Percentiles rank a stretch among this genome's conserved stretches.
Conservation (phyloP, 2,113 vertebrate species). For the Brachyhypopomus gauderio region DNA sequence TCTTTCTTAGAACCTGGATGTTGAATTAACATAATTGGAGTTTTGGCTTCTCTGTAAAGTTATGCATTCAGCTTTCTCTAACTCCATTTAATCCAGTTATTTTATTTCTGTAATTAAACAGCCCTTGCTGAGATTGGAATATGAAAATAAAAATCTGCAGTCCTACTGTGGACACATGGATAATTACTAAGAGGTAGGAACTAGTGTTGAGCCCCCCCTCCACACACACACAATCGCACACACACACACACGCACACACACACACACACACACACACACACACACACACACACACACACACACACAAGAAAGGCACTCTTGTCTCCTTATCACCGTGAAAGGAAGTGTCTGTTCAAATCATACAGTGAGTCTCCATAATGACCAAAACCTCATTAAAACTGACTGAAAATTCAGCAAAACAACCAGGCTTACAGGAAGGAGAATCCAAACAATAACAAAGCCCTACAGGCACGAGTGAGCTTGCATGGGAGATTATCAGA, state of each 20-base stretch:
- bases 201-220: conserved; percentile 12
- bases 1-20: too few species aligned
- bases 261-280: conserved; percentile 8
- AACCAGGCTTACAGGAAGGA: not conserved
- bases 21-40: not conserved
- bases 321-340: conserved; percentile 35
- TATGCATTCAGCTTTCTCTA: not conserved
- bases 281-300: not conserved
- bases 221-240: not conserved
- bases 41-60: not conserved
- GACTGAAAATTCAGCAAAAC: not conserved
- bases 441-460: not conserved
- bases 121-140: conserved; percentile 21
- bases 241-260: conserved; percentile 7
- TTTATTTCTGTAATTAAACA: conserved; percentile 36
- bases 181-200: conserved; percentile 35
- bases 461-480: not conserved
- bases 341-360: conserved; percentile 36
- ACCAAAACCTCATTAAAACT: conserved; percentile 47
- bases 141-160: conserved; percentile 16
- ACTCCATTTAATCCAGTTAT: conserved; percentile 5
- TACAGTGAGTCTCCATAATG: conserved; percentile 37
- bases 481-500: not conserved
- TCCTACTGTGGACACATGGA: conserved; percentile 37
- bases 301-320: conserved; percentile 34